phyloP scores from a whole-genome alignment of 2,888 invertebrate genomes.

The Amphipoea oculea region DNA sequence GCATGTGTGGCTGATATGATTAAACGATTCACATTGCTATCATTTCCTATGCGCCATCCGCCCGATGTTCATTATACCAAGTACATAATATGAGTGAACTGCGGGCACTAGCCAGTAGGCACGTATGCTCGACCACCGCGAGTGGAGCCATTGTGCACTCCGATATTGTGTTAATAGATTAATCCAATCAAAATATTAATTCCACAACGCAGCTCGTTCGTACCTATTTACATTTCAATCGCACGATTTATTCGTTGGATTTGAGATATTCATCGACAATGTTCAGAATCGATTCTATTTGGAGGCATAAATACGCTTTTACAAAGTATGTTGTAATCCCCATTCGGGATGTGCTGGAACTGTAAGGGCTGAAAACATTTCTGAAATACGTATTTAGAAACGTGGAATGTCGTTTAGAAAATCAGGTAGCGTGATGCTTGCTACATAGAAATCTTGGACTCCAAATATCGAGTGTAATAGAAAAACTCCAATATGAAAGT shows the following conservation, averaged over 20 bases:
- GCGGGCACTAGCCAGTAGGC: slow-evolving; percentile 46
- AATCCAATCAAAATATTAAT: slow-evolving; percentile 90
- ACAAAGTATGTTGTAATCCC: slow-evolving; percentile 60
- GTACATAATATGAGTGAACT: slow-evolving; percentile 50
- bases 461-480: slow-evolving; percentile 56
- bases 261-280: slow-evolving; percentile 79
- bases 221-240: slow-evolving; percentile 86
- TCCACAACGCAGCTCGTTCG: slow-evolving; percentile 82
- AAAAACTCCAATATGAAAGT: slow-evolving; percentile 66
- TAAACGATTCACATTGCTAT: slow-evolving; percentile 63
- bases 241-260: slow-evolving; percentile 81
- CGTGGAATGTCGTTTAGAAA: slow-evolving; percentile 11
- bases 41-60: slow-evolving; percentile 65
- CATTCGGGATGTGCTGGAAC: slow-evolving; percentile 32
- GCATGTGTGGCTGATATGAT: slow-evolving; percentile 57
- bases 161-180: slow-evolving; percentile 88
- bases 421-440: slow-evolving; percentile 15
- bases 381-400: slow-evolving; percentile 28
- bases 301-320: slow-evolving; percentile 60
- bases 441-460: slow-evolving; percentile 22
- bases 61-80: slow-evolving; percentile 64
- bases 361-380: slow-evolving; percentile 11
- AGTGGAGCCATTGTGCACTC: slow-evolving; percentile 79
- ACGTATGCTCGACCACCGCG: slow-evolving; percentile 65
- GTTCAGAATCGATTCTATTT: slow-evolving; percentile 64